These are phyloP conservation scores for Drosophila infuscata DNA, from an alignment of 2,888 invertebrate species.

Conservation along the genomic window DNA sequence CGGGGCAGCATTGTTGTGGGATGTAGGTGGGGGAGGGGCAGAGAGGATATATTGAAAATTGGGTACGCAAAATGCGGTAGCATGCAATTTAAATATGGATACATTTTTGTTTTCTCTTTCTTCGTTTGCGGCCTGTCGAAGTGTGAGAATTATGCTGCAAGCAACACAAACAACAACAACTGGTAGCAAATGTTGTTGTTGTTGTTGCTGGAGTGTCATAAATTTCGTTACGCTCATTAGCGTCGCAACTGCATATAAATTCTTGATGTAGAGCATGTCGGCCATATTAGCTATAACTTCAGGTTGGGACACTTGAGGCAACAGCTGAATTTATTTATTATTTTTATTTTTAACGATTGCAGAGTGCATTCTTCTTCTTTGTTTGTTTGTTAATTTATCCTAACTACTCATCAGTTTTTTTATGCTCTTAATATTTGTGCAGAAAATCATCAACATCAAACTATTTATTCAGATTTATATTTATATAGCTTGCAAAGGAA, in stretches of 20 bases:
- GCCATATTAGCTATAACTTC: constrained; percentile 10
- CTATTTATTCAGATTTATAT: too few relatives aligned
- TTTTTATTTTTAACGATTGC: neutral
- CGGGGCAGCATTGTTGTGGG: constrained; percentile 13
- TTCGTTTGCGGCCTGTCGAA: constrained; percentile 74
- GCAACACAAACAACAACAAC: constrained; percentile 31
- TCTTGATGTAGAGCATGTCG: constrained; percentile 1
- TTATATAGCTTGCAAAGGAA: too few relatives aligned
- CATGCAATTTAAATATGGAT: constrained; percentile 74
- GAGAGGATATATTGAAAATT: constrained; percentile 14
- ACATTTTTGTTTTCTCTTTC: constrained; percentile 9
- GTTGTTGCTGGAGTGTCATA: constrained; percentile 71
- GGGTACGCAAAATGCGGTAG: constrained; percentile 33
- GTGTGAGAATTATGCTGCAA: constrained; percentile 82
- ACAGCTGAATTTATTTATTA: neutral
- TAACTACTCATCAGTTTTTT: too few relatives aligned
- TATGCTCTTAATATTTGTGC: too few relatives aligned
- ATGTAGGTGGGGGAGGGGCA: neutral
- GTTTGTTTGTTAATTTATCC: too few relatives aligned
- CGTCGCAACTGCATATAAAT: constrained; percentile 49
- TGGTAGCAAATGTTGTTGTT: constrained; percentile 32
- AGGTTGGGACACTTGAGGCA: neutral
- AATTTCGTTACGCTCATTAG: constrained; percentile 83
- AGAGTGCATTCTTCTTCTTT: neutral
- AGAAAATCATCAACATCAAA: too few relatives aligned